Evolutionary conservation across 2,797 vertebrate species (phyloP), one percentile per base, ranked within the genome.

Genomic region (Melanitta fusca): DNA sequence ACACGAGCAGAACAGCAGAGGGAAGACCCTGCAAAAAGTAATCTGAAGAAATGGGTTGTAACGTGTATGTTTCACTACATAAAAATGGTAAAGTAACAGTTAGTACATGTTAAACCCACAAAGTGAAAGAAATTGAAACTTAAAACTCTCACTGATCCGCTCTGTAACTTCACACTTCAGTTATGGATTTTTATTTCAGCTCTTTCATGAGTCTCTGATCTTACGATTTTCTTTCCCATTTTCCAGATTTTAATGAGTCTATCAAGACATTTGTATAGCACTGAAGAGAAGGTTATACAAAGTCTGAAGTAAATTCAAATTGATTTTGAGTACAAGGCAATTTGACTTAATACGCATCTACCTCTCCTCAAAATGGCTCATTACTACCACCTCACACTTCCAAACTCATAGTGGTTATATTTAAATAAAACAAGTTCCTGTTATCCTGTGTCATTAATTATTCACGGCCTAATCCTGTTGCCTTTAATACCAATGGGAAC

Each of bases 281-380:
- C 80, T 38, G 60, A 91, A 61, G 80, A 94, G 81, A 92, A 96
- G 85, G 95, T 93, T 96, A 91, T 84, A 70, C 85, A 94, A 96
- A 97, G 91, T 81, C 77, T 93, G 95, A 94, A 88, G 66, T 56
- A 93, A 94, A 96, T 93, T 86, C 87, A 91, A 92, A 93, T 85
- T 88, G 77, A 75, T 86, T 94, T 85, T 89, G 87, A 93, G 72
- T 39, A 83, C 62, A 39, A 78, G 69, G 54, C 47, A 56, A 57
- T 94, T 96, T 56, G 82, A 58, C 47, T 92, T 72, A 83, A 92
- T 62, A 47, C n/a, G 41, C 64, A 83, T 60, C 87, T 83, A 75
- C 58, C 1, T 24, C 45, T 72, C 60, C 49, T 85, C 64, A 8
- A 47, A 94, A 70, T 10, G 80, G 58, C 41, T 86, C 16, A 4